phyloP scores from a whole-genome alignment of 2,797 vertebrate genomes.

The Nyctalus aviator region DNA sequence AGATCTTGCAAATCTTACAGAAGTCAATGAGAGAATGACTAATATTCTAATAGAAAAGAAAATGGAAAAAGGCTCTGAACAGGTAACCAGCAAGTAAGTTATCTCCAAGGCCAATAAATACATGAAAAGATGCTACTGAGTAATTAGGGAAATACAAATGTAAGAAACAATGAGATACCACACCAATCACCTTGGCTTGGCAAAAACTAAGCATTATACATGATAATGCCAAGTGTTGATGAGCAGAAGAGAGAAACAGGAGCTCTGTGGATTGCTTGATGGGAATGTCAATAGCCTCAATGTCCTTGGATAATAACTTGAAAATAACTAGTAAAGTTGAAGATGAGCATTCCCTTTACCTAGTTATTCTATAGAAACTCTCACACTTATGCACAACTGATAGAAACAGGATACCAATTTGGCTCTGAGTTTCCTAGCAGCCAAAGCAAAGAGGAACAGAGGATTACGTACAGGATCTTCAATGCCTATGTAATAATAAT shows the following conservation, averaged over 20 bases:
- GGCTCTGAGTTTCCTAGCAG: not conserved
- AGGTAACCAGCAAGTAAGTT: conserved; percentile 47
- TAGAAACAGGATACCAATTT: not conserved
- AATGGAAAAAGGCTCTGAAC: not conserved
- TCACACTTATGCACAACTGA: not conserved
- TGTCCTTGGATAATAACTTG: not conserved
- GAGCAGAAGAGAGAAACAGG: not conserved
- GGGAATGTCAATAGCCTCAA: not conserved
- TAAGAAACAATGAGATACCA: not conserved
- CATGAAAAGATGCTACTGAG: not conserved
- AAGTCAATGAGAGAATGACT: not conserved
- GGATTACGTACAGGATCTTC: conserved; percentile 17
- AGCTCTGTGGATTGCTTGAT: not conserved
- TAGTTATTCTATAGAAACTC: not conserved
- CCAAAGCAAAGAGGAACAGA: conserved; percentile 11
- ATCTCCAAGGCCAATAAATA: not conserved
- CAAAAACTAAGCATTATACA: not conserved
- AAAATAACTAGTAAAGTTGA: not conserved
- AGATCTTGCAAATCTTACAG: not conserved
- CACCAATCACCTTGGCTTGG: not conserved
- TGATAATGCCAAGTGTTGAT: not conserved
- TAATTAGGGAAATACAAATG: not conserved
- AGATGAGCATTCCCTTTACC: not conserved
- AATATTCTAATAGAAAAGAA: not conserved
- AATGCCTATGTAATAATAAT: not conserved